Evolutionary conservation across 2,113 vertebrate genomes (phyloP).

Genomic region (Spermophilus dauricus): DNA sequence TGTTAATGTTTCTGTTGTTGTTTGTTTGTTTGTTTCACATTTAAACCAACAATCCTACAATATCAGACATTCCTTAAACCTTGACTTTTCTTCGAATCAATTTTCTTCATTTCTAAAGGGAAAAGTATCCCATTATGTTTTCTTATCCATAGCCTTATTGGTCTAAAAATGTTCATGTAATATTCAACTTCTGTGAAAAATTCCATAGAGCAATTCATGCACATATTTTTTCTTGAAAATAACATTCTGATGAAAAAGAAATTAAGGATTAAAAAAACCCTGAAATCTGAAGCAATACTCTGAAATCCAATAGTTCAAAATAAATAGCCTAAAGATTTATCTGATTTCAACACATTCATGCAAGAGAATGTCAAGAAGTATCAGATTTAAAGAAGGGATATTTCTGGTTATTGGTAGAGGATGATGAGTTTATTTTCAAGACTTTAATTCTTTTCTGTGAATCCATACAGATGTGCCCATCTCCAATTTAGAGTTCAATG

Average conservation of each 20-base stretch:
- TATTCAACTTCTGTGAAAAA: slow-evolving; percentile 49
- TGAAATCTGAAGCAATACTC: slow-evolving; percentile 33
- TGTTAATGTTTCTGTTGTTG: neutral
- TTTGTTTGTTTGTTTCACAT: neutral
- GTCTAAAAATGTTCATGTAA: slow-evolving; percentile 20
- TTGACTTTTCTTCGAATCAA: neutral
- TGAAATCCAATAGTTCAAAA: slow-evolving; percentile 57
- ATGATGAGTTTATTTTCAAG: neutral
- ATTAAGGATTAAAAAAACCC: slow-evolving; percentile 11
- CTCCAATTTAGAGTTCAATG: neutral
- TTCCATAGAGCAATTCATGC: neutral
- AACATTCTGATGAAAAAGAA: slow-evolving; percentile 36
- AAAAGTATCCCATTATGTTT: neutral
- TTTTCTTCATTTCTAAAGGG: neutral
- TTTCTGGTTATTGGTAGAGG: slow-evolving; percentile 39
- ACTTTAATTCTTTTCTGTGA: slow-evolving; percentile 34
- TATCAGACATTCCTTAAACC: neutral
- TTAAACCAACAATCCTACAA: neutral
- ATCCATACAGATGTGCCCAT: neutral
- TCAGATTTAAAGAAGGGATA: slow-evolving; percentile 34
- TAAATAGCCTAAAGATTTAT: slow-evolving; percentile 66
- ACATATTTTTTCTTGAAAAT: slow-evolving; percentile 39
- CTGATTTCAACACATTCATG: slow-evolving; percentile 48
- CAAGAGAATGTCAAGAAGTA: slow-evolving; percentile 33
- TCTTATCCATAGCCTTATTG: slow-evolving; percentile 40